Evolutionary conservation across 2,113 vertebrate species (phyloP).

Genomic region (Ceratotherium simum): DNA sequence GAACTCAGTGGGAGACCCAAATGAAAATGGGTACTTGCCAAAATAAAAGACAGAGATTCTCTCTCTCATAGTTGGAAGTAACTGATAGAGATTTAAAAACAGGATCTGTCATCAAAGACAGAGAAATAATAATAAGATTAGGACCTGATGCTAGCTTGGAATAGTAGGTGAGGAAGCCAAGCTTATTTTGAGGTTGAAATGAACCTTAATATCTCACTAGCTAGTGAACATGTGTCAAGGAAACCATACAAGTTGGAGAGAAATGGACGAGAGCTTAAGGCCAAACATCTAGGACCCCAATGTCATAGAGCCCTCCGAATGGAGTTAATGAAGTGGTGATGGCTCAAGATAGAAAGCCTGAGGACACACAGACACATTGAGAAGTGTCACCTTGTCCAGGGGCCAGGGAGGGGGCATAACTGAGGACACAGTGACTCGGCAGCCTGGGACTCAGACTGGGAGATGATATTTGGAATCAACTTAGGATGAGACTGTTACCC

Average conservation of each 20-base stretch:
- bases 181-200: conserved; percentile 46
- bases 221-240: not conserved
- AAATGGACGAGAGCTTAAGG: not conserved
- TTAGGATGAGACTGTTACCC: not conserved
- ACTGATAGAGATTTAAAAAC: conserved; percentile 24
- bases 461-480: not conserved
- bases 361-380: not conserved
- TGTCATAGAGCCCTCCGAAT: not conserved
- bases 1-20: not conserved
- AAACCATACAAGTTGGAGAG: not conserved
- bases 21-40: not conserved
- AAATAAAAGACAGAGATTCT: conserved; percentile 9
- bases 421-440: not conserved
- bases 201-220: not conserved
- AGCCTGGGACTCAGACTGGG: not conserved
- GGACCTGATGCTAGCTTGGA: not conserved
- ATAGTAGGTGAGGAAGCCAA: not conserved
- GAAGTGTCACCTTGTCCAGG: not conserved
- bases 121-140: not conserved
- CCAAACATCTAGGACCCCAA: not conserved
- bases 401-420: not conserved
- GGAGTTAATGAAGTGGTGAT: not conserved
- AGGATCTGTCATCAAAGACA: not conserved
- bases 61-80: not conserved
- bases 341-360: not conserved